Evolutionary conservation across 2,888 invertebrate species (phyloP).

Genomic region (Caenorhabditis afra): DNA sequence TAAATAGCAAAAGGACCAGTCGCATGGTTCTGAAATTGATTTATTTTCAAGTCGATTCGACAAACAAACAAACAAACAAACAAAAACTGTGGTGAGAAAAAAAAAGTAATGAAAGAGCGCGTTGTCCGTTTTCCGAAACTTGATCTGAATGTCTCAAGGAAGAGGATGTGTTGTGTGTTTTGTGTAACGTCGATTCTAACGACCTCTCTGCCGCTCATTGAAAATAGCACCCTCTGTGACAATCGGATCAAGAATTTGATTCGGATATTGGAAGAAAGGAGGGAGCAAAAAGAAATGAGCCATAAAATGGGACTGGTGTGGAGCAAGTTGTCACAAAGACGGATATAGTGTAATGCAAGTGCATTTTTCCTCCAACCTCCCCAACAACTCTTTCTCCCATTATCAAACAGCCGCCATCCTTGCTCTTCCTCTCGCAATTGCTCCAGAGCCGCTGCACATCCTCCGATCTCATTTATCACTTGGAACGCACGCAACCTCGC

Average conservation of each 20-base stretch:
- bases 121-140: constrained; percentile 31
- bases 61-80: not conserved
- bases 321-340: constrained; percentile 1
- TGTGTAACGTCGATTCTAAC: constrained; percentile 34
- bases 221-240: constrained; percentile 9
- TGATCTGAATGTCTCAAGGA: constrained; percentile 38
- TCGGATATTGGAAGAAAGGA: not conserved
- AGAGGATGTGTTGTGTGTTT: constrained; percentile 24
- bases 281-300: constrained; percentile 1
- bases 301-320: constrained; percentile 17
- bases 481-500: constrained; percentile 27
- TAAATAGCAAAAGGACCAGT: constrained; percentile 24
- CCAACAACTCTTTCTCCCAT: constrained; percentile 31
- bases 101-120: constrained; percentile 1
- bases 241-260: constrained; percentile 1
- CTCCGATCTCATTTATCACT: constrained; percentile 41
- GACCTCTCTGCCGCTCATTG: constrained; percentile 21
- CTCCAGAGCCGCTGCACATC: no score
- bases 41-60: not conserved
- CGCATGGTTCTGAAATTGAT: constrained; percentile 30
- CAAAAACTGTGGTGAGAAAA: not conserved
- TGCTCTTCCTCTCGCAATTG: no score
- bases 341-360: constrained; percentile 59
- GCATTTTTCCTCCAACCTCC: constrained; percentile 49
- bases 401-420: constrained; percentile 47